These are phyloP conservation scores for Phalacrocorax aristotelis DNA, from an alignment of 2,113 vertebrate genomes.

Conservation along the genomic window DNA sequence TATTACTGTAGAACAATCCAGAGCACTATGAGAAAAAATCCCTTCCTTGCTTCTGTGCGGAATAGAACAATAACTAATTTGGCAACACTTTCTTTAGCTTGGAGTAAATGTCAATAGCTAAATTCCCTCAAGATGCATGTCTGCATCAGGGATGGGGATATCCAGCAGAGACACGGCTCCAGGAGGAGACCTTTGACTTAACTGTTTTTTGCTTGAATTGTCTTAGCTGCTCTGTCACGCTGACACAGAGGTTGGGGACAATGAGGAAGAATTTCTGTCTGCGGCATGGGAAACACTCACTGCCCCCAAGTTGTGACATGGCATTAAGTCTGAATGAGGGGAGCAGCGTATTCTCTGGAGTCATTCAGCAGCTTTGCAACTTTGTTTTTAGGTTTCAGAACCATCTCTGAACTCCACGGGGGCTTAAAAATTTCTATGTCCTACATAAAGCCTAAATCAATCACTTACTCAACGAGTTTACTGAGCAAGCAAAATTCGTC, in stretches of 20 bases:
- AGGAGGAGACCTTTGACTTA: slow-evolving; percentile 48
- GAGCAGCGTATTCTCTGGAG: neutral
- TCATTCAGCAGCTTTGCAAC: neutral
- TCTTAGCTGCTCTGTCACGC: neutral
- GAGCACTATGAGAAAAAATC: neutral
- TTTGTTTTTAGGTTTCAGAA: neutral
- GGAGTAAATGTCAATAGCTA: neutral
- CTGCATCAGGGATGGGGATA: neutral
- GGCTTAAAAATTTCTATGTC: neutral
- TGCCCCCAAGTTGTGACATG: neutral
- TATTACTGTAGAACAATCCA: neutral
- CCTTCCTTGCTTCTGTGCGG: neutral
- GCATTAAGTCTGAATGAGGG: neutral
- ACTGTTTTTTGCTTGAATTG: slow-evolving; percentile 26
- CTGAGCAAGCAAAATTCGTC: neutral
- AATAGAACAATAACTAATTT: neutral
- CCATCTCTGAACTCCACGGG: neutral
- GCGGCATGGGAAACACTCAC: neutral
- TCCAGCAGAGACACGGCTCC: slow-evolving; percentile 42
- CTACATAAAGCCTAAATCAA: neutral
- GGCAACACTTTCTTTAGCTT: neutral
- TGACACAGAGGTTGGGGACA: neutral
- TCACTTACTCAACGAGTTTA: neutral
- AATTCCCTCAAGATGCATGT: neutral
- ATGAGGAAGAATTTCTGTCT: slow-evolving; percentile 22